phyloP scores from a whole-genome alignment of 2,888 invertebrate species.

The Apoda limacodes region DNA sequence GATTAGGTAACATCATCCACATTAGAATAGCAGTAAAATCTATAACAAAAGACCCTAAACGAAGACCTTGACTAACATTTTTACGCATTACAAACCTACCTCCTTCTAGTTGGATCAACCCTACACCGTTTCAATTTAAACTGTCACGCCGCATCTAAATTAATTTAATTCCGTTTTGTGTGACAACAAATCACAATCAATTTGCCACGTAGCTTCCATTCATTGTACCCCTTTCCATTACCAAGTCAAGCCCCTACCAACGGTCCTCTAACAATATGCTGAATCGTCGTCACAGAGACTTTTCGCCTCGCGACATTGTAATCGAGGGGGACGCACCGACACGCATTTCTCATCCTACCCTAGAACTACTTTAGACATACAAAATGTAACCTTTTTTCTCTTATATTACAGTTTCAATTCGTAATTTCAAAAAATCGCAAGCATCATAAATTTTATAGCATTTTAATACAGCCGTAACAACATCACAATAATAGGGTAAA shows the following conservation, averaged over 20 bases:
- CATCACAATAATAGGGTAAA: slow-evolving; percentile 67
- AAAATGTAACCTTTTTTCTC: slow-evolving; percentile 20
- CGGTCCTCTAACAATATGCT: slow-evolving; percentile 53
- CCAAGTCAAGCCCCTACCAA: slow-evolving; percentile 27
- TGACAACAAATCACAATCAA: slow-evolving; percentile 54
- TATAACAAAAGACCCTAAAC: slow-evolving; percentile 2
- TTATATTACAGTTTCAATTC: slow-evolving; percentile 18
- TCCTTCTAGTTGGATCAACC: no score
- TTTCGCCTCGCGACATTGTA: slow-evolving; percentile 48
- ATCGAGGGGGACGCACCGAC: slow-evolving; percentile 54
- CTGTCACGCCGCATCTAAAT: slow-evolving; percentile 30
- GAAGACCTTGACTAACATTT: no score
- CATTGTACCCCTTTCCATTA: slow-evolving; percentile 43
- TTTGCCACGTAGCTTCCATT: slow-evolving; percentile 49
- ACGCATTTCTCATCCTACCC: slow-evolving; percentile 57
- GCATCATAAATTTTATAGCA: slow-evolving; percentile 65
- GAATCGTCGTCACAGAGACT: slow-evolving; percentile 52
- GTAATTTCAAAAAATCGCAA: slow-evolving; percentile 30
- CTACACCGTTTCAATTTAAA: slow-evolving; percentile 14
- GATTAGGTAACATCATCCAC: no score
- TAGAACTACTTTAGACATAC: slow-evolving; percentile 19
- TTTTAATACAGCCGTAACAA: slow-evolving; percentile 67
- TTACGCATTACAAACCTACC: no score
- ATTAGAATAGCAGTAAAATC: slow-evolving; percentile 10
- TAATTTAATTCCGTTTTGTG: slow-evolving; percentile 40